Base-by-base conservation (phyloP, 2,888 invertebrate genomes). In the Drosophila ochracea region DNA sequence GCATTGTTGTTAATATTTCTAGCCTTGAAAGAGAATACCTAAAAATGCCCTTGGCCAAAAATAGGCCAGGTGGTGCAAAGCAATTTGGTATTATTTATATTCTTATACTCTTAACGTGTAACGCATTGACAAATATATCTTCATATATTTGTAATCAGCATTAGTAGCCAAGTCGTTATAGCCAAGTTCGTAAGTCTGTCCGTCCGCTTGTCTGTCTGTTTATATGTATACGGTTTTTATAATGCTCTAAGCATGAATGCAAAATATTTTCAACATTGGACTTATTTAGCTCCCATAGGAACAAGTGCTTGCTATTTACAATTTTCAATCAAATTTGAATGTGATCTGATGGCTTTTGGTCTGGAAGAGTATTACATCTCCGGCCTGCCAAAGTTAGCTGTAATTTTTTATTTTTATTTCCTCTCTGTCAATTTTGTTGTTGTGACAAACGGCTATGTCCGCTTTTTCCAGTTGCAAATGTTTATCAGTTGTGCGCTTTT, bases 401-500 rank as follows among this genome's bases (percentile, higher is more conserved):
- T 1, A 49, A 6, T 28, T 41, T 19, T 25, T 37, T 50, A 2
- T 41, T 33, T 25, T 13, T 37, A 16, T 30, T 54, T 59, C 39
- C 19, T 19, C 9, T 25, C n/a, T 13, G 19, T 31, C 52, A n/a
- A 31, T 53, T 21, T 53, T 53, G 13, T 33, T 61, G 33, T 41
- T 68, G 37, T 53, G 50, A 41, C 55, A 69, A 64, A 60, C 58
- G 19, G 33, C 49, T 13, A 55, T 65, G 50, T 41, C 28, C 67
- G n/a, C 49, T 21, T 11, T 39, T n/a, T 6, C 31, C 55, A 25
- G 58, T 55, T 16, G 16, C 47, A 60, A 70, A 70, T 69, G 28
- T 33, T 69, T 58, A 35, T 52, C 49, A 59, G 50, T 70, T 75
- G 19, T 65, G 43, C n/a, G 63, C 19, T 54, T 7, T 16, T 21